A percentile compares a stretch with the other conserved stretches of the same genome.
Conservation (phyloP, 2,797 vertebrate species). For the Pangasius larnaudii region DNA sequence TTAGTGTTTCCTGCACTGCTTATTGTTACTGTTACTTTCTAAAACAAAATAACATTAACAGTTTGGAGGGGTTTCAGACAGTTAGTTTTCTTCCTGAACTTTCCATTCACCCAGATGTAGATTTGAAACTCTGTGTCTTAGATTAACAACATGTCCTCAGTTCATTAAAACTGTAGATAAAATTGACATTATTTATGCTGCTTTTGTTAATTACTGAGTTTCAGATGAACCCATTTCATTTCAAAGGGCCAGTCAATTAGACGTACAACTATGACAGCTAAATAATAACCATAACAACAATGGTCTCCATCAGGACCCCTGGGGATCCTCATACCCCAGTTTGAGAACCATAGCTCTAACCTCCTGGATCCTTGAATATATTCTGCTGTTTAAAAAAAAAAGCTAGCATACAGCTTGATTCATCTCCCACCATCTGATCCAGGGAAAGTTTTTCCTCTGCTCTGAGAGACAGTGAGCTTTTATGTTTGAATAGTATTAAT, state of each 20-base stretch:
- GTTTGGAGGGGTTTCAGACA: neutral
- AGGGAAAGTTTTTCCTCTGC: neutral
- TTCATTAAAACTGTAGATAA: neutral
- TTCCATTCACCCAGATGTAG: neutral
- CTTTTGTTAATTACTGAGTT: neutral
- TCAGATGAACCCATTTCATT: neutral
- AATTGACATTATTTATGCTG: neutral
- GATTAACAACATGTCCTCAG: neutral
- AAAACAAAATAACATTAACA: neutral
- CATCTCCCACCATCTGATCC: slow-evolving; percentile 6
- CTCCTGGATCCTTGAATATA: neutral
- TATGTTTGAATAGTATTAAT: slow-evolving; percentile 37
- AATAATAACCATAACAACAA: neutral
- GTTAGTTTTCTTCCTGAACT: neutral
- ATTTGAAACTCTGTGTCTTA: neutral
- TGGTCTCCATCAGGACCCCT: neutral
- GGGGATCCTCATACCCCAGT: neutral
- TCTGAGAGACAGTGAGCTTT: slow-evolving; percentile 17
- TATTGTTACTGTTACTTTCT: neutral
- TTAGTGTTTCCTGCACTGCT: neutral
- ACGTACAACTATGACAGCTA: neutral
- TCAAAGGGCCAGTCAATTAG: neutral
- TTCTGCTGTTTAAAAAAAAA: neutral
- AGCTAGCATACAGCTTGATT: neutral
- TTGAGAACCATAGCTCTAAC: neutral